Base-by-base conservation (phyloP, 2,888 invertebrate species). In the Cosmia trapezina region DNA sequence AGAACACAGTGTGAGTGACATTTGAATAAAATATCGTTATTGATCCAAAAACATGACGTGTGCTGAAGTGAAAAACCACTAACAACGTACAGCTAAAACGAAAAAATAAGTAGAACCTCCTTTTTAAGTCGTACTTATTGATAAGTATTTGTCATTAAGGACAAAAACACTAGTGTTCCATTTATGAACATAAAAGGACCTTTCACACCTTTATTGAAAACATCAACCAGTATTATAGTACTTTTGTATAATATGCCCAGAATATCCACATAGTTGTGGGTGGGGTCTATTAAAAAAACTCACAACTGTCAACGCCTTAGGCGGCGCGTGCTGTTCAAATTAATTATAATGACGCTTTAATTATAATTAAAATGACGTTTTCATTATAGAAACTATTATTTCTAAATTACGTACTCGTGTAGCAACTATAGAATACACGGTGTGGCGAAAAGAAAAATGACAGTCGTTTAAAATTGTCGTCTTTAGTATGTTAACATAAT, bases 341-440 rank as follows among this genome's bases (percentile, higher is more conserved):
- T 94, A 94, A 93, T 93, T 91, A 91, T 90, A 90, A 91, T 86
- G 89, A 91, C 89, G 86, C 80, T 91, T 91, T 92, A 92, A 93
- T 93, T 91, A 93, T 90, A 92, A 94, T 93, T 89, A 92, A 91
- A 89, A 86, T 89, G 89, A 89, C 90, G 89, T 89, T 91, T 89
- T 90, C 88, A 92, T 93, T 93, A 92, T 88, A 89, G 83, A 83
- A 80, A 85, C 86, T 80, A 89, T 89, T 87, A 89, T 87, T 89
- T 84, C 70, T 83, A 76, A 87, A 89, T 87, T 84, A 88, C 79
- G 56, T 74, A 68, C 63, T 66, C 51, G 63, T 81, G 61, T 61
- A 60, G 45, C 68, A 51, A 70, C 64, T 73, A 83, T 81, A 43
- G 54, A 69, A 71, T 64, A 70, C 51, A 65, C 22, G 60, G 65